Conservation (phyloP, 2,113 vertebrate genomes). For the Tenebrosternarchus preto region DNA sequence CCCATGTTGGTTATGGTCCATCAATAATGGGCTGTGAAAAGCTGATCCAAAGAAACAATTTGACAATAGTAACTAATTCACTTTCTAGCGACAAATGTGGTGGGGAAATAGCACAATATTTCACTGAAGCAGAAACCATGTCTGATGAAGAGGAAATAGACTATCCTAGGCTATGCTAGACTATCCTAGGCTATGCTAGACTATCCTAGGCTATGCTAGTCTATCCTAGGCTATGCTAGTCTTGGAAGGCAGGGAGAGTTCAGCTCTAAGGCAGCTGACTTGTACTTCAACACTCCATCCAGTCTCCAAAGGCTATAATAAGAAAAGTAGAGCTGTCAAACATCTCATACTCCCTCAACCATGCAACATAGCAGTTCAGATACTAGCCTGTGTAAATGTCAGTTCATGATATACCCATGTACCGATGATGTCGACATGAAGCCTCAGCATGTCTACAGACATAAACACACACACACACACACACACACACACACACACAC, state of each 20-base stretch:
- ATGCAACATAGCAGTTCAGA: slow-evolving; percentile 18
- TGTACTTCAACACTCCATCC: background rate
- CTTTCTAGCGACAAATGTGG: background rate
- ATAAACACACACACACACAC: slow-evolving; percentile 5
- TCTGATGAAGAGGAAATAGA: slow-evolving; percentile 2
- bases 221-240: slow-evolving; percentile 9
- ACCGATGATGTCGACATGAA: slow-evolving; percentile 46
- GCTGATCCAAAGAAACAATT: background rate
- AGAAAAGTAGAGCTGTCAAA: slow-evolving; percentile 24
- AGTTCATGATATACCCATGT: slow-evolving; percentile 47
- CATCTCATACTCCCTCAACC: slow-evolving; percentile 34
- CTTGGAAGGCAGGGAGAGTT: slow-evolving; percentile 26
- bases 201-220: background rate
- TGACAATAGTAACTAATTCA: slow-evolving; percentile 21
- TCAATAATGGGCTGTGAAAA: background rate
- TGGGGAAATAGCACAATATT: slow-evolving; percentile 9
- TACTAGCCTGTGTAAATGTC: slow-evolving; percentile 45
- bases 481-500: no score
- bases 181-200: no score
- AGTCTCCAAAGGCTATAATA: slow-evolving; percentile 40
- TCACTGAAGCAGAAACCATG: slow-evolving; percentile 8
- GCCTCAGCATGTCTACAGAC: slow-evolving; percentile 18
- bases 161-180: slow-evolving; percentile 8
- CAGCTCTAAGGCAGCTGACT: slow-evolving; percentile 36
- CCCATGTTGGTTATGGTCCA: background rate